Evolutionary conservation across 2,888 invertebrate species (phyloP), one percentile per base, ranked within the genome.

Genomic region (Nemotelus nigrinus): DNA sequence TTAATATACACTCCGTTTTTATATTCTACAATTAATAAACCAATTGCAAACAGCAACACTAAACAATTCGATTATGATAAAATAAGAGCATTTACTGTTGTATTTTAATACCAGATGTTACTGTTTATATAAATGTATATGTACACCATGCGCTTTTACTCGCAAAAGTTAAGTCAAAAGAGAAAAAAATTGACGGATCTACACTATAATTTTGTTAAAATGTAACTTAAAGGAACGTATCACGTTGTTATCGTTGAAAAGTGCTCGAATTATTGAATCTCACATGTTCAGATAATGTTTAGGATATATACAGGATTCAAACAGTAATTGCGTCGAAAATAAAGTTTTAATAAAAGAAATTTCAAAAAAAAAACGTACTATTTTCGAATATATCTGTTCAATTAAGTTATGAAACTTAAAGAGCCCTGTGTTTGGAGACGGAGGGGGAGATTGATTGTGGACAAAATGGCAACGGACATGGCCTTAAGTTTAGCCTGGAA

Each of bases 1-100:
- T 63, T 63, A 43, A 63, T 63, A 63, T 63, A 63, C 63, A 63
- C 63, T 41, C 63, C 43, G 63, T 63, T 63, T 63, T 63, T 63
- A 63, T 63, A 63, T 2, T 39, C 25, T 25, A 25, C 25, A 25
- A 25, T 25, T 25, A 25, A 25, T 25, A 25, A 25, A 25, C 25
- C 25, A 25, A 25, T 25, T 25, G 25, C 25, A 25, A 25, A 25
- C 25, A 25, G 25, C 25, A 63, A 63, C 63, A 63, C 43, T 8
- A 39, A 63, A 63, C 39, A 4, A 63, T 63, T 39, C 63, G 43
- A 41, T 41, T 3, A 63, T 41, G 25, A 57, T 57, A 10, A 57
- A 10, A 57, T 25, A 4, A 57, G 4, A 57, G 43, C 63, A 63
- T 63, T 63, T 63, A 63, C 63, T 63, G 57, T 57, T 57, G 25